Conservation (phyloP, 2,888 invertebrate species). For the Melinaea marsaeus region DNA sequence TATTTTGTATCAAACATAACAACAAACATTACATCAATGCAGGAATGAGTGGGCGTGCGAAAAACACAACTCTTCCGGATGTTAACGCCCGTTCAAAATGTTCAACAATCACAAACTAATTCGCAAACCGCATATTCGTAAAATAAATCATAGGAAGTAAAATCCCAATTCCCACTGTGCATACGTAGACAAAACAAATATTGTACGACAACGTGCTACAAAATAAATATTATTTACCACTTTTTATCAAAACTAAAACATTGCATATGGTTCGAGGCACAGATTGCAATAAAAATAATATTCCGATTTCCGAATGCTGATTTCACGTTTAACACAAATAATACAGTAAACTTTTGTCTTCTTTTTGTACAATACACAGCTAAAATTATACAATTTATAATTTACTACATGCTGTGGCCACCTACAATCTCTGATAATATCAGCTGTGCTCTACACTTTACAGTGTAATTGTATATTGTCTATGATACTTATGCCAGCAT, state of each 20-base stretch:
- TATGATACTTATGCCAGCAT: neutral
- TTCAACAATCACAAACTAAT: conserved; percentile 41
- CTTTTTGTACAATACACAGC: conserved; percentile 8
- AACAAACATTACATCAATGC: conserved; percentile 44
- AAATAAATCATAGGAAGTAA: conserved; percentile 19
- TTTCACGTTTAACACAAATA: neutral
- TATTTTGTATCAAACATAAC: conserved; percentile 47
- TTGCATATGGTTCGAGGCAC: conserved; percentile 28
- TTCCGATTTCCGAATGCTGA: conserved; percentile 8
- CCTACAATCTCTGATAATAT: neutral
- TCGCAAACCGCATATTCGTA: conserved; percentile 31
- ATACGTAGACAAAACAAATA: conserved; percentile 44
- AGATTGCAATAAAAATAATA: conserved; percentile 20
- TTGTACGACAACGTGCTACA: conserved; percentile 48
- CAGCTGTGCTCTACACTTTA: neutral
- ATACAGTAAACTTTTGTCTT: conserved; percentile 1
- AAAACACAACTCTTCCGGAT: conserved; percentile 60
- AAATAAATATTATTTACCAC: conserved; percentile 51
- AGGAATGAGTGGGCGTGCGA: conserved; percentile 54
- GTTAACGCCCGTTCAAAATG: conserved; percentile 51
- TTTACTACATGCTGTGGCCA: conserved; percentile 3
- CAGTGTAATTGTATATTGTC: neutral
- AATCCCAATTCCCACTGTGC: conserved; percentile 37
- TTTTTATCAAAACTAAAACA: conserved; percentile 34
- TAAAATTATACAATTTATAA: conserved; percentile 7